Evolutionary conservation across 2,797 vertebrate species (phyloP).

Genomic region (Lacerta bilineata): DNA sequence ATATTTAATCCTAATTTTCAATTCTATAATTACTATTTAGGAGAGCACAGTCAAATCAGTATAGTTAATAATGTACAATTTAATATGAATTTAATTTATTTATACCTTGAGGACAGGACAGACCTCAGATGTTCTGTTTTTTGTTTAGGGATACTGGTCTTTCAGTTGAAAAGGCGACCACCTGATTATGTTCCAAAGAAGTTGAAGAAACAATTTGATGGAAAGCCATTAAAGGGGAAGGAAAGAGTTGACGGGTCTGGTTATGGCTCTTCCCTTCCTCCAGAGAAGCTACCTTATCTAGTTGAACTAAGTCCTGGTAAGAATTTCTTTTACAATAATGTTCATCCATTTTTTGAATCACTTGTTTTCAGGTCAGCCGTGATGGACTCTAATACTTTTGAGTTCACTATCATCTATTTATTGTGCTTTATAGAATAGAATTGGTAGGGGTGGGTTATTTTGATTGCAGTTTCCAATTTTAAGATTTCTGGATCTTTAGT

Average conservation of each 20-base stretch:
- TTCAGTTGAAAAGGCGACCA: conserved; percentile 95
- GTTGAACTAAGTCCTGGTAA: conserved; percentile 98
- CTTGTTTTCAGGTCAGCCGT: background rate
- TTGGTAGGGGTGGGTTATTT: background rate
- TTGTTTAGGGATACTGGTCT: conserved; percentile 88
- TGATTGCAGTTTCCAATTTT: background rate
- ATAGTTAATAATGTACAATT: background rate
- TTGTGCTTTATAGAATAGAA: background rate
- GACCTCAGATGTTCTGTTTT: conserved; percentile 36
- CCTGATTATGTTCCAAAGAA: conserved; percentile 90
- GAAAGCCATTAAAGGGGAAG: conserved; percentile 83
- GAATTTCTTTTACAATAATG: conserved; percentile 32
- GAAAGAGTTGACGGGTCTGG: conserved; percentile 79
- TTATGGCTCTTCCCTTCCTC: conserved; percentile 85
- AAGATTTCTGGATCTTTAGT: background rate
- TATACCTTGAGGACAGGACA: conserved; percentile 2
- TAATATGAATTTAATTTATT: background rate
- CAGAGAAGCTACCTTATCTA: conserved; percentile 95
- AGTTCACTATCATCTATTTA: background rate
- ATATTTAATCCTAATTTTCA: background rate
- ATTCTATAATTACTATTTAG: background rate
- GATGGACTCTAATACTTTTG: background rate
- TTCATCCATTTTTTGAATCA: background rate
- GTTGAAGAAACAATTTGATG: conserved; percentile 85
- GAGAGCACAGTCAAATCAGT: background rate